Evolutionary conservation across 2,797 vertebrate genomes (phyloP), one percentile per base, ranked within the genome.

Genomic region (Denticeps clupeoides): DNA sequence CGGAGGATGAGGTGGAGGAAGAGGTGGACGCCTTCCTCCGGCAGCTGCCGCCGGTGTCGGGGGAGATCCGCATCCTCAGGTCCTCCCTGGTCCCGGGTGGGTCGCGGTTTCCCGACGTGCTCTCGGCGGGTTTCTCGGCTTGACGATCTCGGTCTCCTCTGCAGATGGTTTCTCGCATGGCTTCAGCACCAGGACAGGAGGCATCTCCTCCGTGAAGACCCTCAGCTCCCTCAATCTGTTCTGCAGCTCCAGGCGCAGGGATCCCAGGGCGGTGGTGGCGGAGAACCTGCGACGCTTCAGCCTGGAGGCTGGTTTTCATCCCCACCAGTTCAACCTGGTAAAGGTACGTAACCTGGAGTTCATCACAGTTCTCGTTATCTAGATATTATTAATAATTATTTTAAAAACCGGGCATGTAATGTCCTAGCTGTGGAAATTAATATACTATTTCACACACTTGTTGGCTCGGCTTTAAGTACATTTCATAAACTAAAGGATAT

Each of bases 221-320:
- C 69, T 95, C 46, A 89, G 87, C 56, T 88, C 91, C 23, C 66
- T 91, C 43, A 97, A 97, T 53, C 83, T 97, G 62, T 93, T 92
- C 80, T 80, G 85, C 69, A 96, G 88, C 69, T 77, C 74, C 16
- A 82, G 71, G 45, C 61, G 90, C 32, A 81, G 80, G 57, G 93
- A 97, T 74, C 82, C 91, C 1, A 66, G 54, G 6, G 59, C 62
- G 0, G 73, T 89, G 40, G 87, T 96, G 57, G 72, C 56, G 40
- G 94, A 98, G 72, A 98, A 98, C 70, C 66, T 85, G 1, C 84
- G 84, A 1, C 74, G 93, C 0, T 78, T 98, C 55, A 87, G 84
- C 1, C 56, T 68, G 0, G 65, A 71, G 47, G 87, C 86, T 3
- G 93, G 90, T 15, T 97, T 96, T 71, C 71, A 87, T 49, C 80